phyloP scores from a whole-genome alignment of 2,113 vertebrate species.

The Dromiciops gliroides region DNA sequence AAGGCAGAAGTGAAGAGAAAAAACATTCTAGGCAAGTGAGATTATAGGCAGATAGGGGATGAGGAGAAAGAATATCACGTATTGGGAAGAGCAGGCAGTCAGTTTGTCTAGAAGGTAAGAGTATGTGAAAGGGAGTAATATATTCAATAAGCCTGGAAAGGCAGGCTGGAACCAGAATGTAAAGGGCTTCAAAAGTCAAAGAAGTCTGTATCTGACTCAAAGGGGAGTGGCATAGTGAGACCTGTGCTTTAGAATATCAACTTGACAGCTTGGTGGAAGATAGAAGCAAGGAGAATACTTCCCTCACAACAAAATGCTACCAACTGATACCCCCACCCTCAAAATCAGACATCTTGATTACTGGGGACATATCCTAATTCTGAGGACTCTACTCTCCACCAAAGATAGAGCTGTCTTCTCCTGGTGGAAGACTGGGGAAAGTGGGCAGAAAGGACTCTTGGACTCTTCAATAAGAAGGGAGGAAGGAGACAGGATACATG shows the following conservation, averaged over 20 bases:
- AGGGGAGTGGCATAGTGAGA: not conserved
- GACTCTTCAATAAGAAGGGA: not conserved
- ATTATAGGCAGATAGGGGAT: not conserved
- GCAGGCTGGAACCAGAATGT: not conserved
- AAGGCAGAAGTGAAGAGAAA: not conserved
- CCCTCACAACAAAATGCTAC: not conserved
- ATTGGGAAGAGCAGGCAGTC: not conserved
- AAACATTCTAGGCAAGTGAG: not conserved
- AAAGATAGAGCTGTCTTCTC: not conserved
- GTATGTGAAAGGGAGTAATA: not conserved
- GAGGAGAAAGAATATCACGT: not conserved
- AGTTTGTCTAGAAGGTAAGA: not conserved
- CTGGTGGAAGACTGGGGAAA: not conserved
- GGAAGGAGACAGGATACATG: not conserved
- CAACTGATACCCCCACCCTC: not conserved
- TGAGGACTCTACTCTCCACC: not conserved
- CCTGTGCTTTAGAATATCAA: not conserved
- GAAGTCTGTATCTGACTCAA: not conserved
- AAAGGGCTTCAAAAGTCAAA: not conserved
- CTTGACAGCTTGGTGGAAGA: not conserved
- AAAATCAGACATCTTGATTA: not conserved
- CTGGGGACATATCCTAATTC: not conserved
- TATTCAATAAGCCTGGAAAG: not conserved
- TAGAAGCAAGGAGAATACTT: not conserved
- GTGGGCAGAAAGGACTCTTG: not conserved